These are phyloP conservation scores for Psococerastis gibbosa DNA, from an alignment of 2,888 invertebrate species.

Conservation along the genomic window DNA sequence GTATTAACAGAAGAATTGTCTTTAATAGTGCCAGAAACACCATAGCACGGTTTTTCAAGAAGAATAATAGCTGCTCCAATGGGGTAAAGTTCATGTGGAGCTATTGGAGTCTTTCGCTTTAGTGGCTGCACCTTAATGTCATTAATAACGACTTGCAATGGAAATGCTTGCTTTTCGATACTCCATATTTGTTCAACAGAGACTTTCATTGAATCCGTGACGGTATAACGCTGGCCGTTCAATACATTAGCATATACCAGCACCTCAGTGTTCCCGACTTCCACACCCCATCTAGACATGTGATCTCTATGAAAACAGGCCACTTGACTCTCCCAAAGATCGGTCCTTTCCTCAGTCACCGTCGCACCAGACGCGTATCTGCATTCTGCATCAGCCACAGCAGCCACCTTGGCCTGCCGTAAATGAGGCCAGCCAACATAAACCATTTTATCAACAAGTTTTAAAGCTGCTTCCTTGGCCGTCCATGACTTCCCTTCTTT, in stretches of 20 bases:
- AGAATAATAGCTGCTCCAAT: constrained; percentile 50
- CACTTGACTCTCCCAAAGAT: too few relatives aligned
- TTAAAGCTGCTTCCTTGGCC: constrained; percentile 34
- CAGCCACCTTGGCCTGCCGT: constrained; percentile 53
- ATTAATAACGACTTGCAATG: constrained; percentile 44
- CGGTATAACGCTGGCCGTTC: constrained; percentile 44
- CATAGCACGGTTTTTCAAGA: constrained; percentile 62
- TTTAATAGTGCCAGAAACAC: constrained; percentile 39
- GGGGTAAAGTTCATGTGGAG: constrained; percentile 46
- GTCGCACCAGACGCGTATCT: too few relatives aligned
- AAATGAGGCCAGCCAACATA: constrained; percentile 89
- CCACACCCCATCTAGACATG: constrained; percentile 60
- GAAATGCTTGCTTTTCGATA: constrained; percentile 37
- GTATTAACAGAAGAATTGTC: too few relatives aligned
- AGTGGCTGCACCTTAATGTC: constrained; percentile 31
- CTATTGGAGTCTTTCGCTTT: constrained; percentile 25
- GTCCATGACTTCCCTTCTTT: constrained; percentile 19
- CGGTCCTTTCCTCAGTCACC: too few relatives aligned
- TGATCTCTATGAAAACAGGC: too few relatives aligned
- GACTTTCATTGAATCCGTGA: constrained; percentile 39
- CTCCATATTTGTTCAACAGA: constrained; percentile 54
- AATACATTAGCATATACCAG: constrained; percentile 53
- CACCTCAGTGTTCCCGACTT: constrained; percentile 44
- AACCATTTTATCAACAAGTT: constrained; percentile 50
- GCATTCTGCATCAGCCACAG: too few relatives aligned